These are phyloP conservation scores for Pammene fasciana DNA, from an alignment of 2,888 invertebrate genomes.

Conservation along the genomic window DNA sequence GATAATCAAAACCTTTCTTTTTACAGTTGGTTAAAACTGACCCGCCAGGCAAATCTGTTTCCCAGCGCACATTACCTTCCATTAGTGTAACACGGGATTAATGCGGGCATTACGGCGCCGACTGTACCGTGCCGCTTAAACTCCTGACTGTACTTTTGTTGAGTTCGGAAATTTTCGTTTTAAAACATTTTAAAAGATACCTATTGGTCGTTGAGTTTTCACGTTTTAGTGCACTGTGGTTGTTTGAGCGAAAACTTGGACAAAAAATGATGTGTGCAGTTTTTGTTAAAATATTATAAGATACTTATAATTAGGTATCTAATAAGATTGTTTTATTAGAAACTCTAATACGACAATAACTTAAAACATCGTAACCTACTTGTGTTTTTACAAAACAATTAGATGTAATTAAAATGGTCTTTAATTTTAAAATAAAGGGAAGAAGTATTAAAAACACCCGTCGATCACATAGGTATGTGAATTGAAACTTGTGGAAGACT, in stretches of 20 bases:
- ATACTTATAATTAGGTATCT: neutral
- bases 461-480: no score
- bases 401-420: no score
- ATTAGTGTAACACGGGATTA: constrained; percentile 76
- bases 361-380: no score
- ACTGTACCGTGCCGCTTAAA: constrained; percentile 40
- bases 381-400: no score
- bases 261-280: neutral
- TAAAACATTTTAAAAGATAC: neutral
- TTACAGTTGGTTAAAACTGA: constrained; percentile 17
- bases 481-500: no score
- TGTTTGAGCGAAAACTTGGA: neutral
- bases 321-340: neutral
- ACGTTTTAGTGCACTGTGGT: no score
- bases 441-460: no score
- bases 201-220: neutral
- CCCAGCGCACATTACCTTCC: constrained; percentile 66
- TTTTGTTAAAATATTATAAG: no score
- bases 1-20: neutral
- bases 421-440: no score
- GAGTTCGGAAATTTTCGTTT: constrained; percentile 5
- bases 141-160: constrained; percentile 22
- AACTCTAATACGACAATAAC: neutral
- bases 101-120: constrained; percentile 51
- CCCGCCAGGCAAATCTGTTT: constrained; percentile 36